Conservation (phyloP, 2,888 invertebrate species). For the Diarsia mendica region DNA sequence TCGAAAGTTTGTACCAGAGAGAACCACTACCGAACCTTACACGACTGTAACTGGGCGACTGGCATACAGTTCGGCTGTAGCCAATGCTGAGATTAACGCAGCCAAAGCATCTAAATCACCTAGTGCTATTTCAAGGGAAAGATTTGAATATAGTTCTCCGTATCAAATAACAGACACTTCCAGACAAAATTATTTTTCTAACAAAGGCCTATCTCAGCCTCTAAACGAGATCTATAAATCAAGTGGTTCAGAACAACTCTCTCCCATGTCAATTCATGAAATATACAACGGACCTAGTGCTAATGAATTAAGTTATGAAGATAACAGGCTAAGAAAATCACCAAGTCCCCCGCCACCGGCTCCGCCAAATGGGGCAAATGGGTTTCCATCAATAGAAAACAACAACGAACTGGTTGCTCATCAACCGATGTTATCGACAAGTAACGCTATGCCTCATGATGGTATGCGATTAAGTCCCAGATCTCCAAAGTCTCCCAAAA, state of each 20-base stretch:
- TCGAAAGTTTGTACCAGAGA: conserved; percentile 89
- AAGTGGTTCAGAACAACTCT: conserved; percentile 88
- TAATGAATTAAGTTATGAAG: conserved; percentile 87
- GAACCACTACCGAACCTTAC: conserved; percentile 91
- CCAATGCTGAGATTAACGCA: conserved; percentile 91
- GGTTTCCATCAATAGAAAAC: conserved; percentile 86
- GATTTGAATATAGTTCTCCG: conserved; percentile 90
- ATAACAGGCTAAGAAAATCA: conserved; percentile 87
- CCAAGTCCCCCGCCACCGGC: conserved; percentile 96
- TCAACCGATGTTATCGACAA: conserved; percentile 81
- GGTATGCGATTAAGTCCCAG: conserved; percentile 91
- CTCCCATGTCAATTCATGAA: conserved; percentile 92
- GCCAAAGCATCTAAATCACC: conserved; percentile 89
- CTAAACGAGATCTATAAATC: conserved; percentile 89
- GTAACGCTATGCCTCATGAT: conserved; percentile 78
- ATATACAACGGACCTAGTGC: conserved; percentile 90
- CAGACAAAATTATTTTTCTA: conserved; percentile 82
- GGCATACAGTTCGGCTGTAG: conserved; percentile 92
- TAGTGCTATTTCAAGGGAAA: conserved; percentile 89
- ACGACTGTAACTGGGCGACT: conserved; percentile 92
- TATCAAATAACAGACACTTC: conserved; percentile 85
- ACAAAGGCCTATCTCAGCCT: conserved; percentile 80
- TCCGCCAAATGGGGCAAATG: conserved; percentile 91
- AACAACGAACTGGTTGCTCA: conserved; percentile 78
- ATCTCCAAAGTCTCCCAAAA: conserved; percentile 93